Conservation (phyloP, 2,797 vertebrate species). For the Gobionotothen gibberifrons region DNA sequence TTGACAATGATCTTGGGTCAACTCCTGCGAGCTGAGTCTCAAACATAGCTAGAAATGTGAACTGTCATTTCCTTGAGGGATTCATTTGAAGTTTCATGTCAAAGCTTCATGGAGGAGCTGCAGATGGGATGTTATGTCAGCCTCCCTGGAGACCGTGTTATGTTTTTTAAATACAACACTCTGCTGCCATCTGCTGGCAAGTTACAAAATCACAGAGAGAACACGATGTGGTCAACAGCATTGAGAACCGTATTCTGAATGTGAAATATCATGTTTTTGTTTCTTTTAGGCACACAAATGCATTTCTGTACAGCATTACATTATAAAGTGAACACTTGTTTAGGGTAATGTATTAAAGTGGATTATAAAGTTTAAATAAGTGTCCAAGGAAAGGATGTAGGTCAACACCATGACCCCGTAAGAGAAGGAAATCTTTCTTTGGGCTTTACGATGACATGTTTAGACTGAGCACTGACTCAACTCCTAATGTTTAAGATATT, state of each 20-base stretch:
- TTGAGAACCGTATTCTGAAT: background rate
- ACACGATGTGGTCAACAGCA: background rate
- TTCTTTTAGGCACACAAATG: background rate
- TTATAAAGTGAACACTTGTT: background rate
- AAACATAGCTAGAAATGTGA: background rate
- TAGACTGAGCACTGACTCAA: background rate
- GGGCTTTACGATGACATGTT: background rate
- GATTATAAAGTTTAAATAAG: background rate
- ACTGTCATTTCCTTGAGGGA: constrained; percentile 18
- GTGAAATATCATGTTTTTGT: background rate
- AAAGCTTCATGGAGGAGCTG: constrained; percentile 31
- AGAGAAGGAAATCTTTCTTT: background rate
- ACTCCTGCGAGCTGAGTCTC: background rate
- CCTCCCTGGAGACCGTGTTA: constrained; percentile 20
- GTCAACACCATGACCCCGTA: background rate
- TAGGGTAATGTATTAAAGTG: background rate
- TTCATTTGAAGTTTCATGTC: constrained; percentile 46
- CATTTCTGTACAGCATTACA: background rate
- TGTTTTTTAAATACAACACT: constrained; percentile 37
- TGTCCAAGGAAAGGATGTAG: background rate
- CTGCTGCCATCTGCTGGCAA: constrained; percentile 72
- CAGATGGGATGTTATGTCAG: constrained; percentile 61
- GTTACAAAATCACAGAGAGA: constrained; percentile 8
- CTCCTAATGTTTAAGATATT: background rate
- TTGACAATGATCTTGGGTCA: background rate